These are phyloP conservation scores for Chelonus formosanus DNA, from an alignment of 2,888 invertebrate species.

Conservation along the genomic window DNA sequence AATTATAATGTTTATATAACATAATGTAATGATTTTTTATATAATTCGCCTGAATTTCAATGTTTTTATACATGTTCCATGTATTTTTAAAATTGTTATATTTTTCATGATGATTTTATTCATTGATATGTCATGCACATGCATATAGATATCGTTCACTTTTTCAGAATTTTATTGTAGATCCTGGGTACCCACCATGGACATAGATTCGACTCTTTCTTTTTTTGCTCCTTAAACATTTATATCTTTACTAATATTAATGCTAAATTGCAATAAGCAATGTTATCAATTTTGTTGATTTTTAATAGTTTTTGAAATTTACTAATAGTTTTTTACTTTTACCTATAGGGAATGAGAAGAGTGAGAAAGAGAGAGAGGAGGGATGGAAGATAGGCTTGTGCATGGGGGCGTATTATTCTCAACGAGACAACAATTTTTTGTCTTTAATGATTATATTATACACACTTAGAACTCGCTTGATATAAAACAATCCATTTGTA, in stretches of 20 bases:
- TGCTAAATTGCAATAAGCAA: conserved; percentile 22
- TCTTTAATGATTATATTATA: background rate
- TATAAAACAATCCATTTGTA: conserved; percentile 7
- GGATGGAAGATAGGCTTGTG: conserved; percentile 56
- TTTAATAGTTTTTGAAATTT: conserved; percentile 49
- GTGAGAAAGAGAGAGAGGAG: conserved; percentile 53
- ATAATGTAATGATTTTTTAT: too few species aligned
- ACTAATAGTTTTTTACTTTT: conserved; percentile 65
- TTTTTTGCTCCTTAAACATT: too few species aligned
- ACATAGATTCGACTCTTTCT: background rate
- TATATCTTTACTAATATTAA: conserved; percentile 6
- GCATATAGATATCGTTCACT: conserved; percentile 29
- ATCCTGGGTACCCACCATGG: conserved; percentile 24
- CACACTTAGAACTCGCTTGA: conserved; percentile 25
- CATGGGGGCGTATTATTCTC: conserved; percentile 61
- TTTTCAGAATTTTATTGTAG: conserved; percentile 19
- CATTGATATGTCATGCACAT: conserved; percentile 18
- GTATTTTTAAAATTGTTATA: background rate
- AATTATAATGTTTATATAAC: too few species aligned
- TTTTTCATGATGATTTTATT: conserved; percentile 11
- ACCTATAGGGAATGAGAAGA: conserved; percentile 55
- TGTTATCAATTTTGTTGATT: conserved; percentile 33
- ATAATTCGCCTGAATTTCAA: background rate
- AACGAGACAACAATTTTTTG: conserved; percentile 43
- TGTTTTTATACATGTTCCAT: background rate